A percentile compares a stretch with the other conserved stretches of the same genome.
Evolutionary conservation across 2,113 vertebrate genomes (phyloP).

Genomic region (Promerops cafer): DNA sequence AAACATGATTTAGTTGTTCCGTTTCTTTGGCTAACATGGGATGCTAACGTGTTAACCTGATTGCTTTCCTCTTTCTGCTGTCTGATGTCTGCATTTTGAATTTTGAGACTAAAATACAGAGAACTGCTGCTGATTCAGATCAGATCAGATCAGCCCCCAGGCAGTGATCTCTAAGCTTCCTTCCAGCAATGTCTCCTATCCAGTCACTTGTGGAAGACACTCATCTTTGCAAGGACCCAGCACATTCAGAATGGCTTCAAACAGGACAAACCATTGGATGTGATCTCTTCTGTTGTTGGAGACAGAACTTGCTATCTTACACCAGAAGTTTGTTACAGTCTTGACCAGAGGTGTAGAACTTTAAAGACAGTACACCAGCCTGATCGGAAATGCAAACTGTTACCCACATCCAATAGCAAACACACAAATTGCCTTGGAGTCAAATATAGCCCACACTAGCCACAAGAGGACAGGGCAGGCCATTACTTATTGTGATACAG

Average conservation of each 20-base stretch:
- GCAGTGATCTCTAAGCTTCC: not conserved
- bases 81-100: not conserved
- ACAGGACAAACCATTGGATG: not conserved
- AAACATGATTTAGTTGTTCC: not conserved
- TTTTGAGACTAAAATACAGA: not conserved
- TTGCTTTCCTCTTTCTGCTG: not conserved
- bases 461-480: not conserved
- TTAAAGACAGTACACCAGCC: not conserved
- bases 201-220: not conserved
- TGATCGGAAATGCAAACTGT: not conserved
- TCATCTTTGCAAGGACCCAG: not conserved
- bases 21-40: not conserved
- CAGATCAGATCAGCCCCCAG: rapidly evolving
- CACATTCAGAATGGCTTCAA: not conserved
- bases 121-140: not conserved
- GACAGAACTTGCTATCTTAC: not conserved
- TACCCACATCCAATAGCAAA: not conserved
- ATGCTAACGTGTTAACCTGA: not conserved
- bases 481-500: not conserved
- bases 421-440: not conserved
- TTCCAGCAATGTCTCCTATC: not conserved
- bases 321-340: not conserved
- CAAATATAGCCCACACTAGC: not conserved
- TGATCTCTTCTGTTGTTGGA: not conserved
- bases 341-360: not conserved